These are phyloP conservation scores for Arnoldichthys spilopterus DNA, from an alignment of 2,797 vertebrate species.

Conservation along the genomic window DNA sequence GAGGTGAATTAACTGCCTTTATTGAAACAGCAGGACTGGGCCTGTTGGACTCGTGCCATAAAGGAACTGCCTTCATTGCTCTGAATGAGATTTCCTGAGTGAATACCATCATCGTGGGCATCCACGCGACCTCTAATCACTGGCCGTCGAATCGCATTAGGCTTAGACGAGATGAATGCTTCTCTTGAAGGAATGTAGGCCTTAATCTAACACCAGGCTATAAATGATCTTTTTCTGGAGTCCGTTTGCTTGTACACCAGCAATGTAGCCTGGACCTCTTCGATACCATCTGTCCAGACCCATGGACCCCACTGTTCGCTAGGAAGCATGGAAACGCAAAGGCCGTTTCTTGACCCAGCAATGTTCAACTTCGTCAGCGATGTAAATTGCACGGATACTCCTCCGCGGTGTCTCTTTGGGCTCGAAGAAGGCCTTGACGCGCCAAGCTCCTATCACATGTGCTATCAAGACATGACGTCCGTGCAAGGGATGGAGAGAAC, in stretches of 20 bases:
- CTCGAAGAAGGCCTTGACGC: conserved; percentile 55
- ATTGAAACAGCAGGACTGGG: conserved; percentile 80
- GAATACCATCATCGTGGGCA: conserved; percentile 61
- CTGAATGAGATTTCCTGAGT: conserved; percentile 72
- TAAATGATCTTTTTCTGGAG: conserved; percentile 10
- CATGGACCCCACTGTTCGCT: not conserved
- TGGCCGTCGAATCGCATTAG: conserved; percentile 70
- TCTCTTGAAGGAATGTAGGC: conserved; percentile 59
- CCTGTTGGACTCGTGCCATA: conserved; percentile 80
- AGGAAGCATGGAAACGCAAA: conserved; percentile 71
- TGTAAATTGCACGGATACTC: conserved; percentile 71
- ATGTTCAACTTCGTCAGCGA: conserved; percentile 80
- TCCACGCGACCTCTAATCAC: conserved; percentile 63
- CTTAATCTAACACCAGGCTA: conserved; percentile 12
- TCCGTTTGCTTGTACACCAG: not conserved
- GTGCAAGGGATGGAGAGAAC: conserved; percentile 54
- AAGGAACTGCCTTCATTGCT: conserved; percentile 82
- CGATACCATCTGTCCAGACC: no score
- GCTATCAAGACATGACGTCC: conserved; percentile 61
- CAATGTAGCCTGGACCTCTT: not conserved
- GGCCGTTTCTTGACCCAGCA: conserved; percentile 69
- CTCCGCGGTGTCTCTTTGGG: conserved; percentile 57
- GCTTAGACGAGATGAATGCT: conserved; percentile 55
- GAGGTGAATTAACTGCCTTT: conserved; percentile 65
- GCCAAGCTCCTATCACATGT: conserved; percentile 35